Percentiles rank a stretch among this genome's conserved stretches.
phyloP scores from a whole-genome alignment of 23 tunicate genomes.

The Corella eumyota region DNA sequence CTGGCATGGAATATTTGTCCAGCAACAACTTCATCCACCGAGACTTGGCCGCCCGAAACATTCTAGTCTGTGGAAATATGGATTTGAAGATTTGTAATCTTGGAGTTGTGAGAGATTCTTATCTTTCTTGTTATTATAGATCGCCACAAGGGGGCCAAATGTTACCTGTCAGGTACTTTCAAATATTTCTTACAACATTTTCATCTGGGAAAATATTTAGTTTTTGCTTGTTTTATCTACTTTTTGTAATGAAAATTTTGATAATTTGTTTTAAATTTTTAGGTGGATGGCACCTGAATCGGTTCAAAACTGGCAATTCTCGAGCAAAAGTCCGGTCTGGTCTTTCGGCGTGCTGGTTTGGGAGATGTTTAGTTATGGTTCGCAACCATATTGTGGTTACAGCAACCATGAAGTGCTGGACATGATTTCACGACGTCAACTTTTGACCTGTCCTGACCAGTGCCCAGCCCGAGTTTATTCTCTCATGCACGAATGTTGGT shows the following conservation, averaged over 20 bases:
- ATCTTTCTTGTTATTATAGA: slow-evolving; percentile 76
- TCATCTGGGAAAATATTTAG: too few relatives aligned
- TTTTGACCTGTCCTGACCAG: slow-evolving; percentile 88
- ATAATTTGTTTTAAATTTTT: not conserved
- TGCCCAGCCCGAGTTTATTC: slow-evolving; percentile 91
- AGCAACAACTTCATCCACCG: slow-evolving; percentile 82
- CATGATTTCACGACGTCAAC: slow-evolving; percentile 61
- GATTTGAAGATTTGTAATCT: slow-evolving; percentile 80
- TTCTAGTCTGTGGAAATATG: slow-evolving; percentile 62
- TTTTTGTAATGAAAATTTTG: too few relatives aligned
- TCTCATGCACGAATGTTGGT: slow-evolving; percentile 94
- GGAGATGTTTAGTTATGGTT: slow-evolving; percentile 89
- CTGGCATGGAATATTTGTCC: slow-evolving; percentile 85
- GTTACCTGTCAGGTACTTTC: slow-evolving; percentile 77
- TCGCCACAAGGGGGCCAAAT: slow-evolving; percentile 95
- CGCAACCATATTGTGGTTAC: slow-evolving; percentile 95
- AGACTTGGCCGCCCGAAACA: slow-evolving; percentile 81
- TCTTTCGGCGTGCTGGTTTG: slow-evolving; percentile 86
- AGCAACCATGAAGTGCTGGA: slow-evolving; percentile 91
- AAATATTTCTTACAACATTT: not conserved
- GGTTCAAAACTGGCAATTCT: slow-evolving; percentile 51
- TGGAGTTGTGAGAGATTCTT: slow-evolving; percentile 77
- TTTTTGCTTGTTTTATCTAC: too few relatives aligned
- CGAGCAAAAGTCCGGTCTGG: slow-evolving; percentile 78
- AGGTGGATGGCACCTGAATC: slow-evolving; percentile 98